Conservation (phyloP, 64 coral and sea anemone species). For the Pachyseris speciosa region DNA sequence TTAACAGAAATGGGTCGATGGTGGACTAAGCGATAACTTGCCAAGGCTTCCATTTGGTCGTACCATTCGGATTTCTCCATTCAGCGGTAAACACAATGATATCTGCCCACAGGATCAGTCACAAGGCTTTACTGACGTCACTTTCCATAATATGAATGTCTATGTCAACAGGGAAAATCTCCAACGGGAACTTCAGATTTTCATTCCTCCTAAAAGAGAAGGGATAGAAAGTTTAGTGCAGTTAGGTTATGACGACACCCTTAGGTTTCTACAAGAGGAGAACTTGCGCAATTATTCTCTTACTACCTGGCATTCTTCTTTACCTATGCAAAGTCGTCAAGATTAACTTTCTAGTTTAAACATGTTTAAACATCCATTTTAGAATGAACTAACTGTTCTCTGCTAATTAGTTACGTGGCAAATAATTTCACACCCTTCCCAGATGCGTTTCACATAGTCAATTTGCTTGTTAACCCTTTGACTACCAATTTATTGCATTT, state of each 20-base stretch:
- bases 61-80: slow-evolving; percentile 93
- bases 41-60: slow-evolving; percentile 83
- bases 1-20: slow-evolving; percentile 98
- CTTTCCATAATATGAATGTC: slow-evolving; percentile 91
- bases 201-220: slow-evolving; percentile 86
- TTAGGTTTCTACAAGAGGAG: slow-evolving; percentile 77
- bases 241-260: slow-evolving; percentile 85
- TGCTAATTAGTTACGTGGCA: no score
- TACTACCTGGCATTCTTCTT: neutral
- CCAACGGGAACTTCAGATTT: slow-evolving; percentile 82
- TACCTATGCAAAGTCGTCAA: neutral
- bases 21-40: slow-evolving; percentile 95
- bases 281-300: slow-evolving; percentile 61
- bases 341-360: neutral
- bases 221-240: slow-evolving; percentile 85
- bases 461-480: no score
- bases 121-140: slow-evolving; percentile 72
- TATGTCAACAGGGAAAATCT: slow-evolving; percentile 90
- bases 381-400: no score
- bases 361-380: no score
- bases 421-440: no score
- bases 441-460: no score
- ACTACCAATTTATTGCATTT: no score
- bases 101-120: slow-evolving; percentile 91
- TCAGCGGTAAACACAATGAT: slow-evolving; percentile 89